phyloP scores from a whole-genome alignment of 1,140 invertebrate species.

The Catajapyx aquilonaris region DNA sequence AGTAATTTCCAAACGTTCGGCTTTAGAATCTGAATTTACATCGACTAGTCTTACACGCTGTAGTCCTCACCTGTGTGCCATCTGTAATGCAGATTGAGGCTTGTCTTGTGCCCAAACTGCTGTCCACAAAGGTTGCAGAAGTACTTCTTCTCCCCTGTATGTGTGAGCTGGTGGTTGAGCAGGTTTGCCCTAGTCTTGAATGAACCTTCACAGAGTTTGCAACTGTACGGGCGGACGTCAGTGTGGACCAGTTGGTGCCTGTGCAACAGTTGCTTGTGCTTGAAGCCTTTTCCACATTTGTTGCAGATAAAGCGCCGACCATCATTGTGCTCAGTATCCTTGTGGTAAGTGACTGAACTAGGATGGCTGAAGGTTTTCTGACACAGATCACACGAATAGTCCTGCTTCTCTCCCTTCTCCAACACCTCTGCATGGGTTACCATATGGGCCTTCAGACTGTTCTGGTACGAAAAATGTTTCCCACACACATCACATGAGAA shows the following conservation, averaged over 20 bases:
- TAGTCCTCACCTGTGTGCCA: slow-evolving; percentile 26
- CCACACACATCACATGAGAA: slow-evolving; percentile 32
- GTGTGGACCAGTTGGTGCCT: slow-evolving; percentile 43
- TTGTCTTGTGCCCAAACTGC: slow-evolving; percentile 47
- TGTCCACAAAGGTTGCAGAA: slow-evolving; percentile 54
- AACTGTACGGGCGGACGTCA: slow-evolving; percentile 10
- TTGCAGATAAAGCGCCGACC: slow-evolving; percentile 39
- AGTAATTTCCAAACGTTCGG: too few species aligned
- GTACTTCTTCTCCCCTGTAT: slow-evolving; percentile 47
- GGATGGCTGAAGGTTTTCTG: slow-evolving; percentile 39
- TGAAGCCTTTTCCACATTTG: slow-evolving; percentile 44
- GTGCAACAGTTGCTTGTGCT: slow-evolving; percentile 42
- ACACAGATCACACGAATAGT: slow-evolving; percentile 40
- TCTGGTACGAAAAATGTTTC: slow-evolving; percentile 29
- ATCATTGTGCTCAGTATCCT: slow-evolving; percentile 41
- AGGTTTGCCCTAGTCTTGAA: slow-evolving; percentile 52
- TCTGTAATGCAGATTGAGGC: slow-evolving; percentile 38
- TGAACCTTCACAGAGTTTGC: slow-evolving; percentile 28
- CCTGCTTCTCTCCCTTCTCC: slow-evolving; percentile 10
- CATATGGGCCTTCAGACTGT: slow-evolving; percentile 31
- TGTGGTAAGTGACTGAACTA: slow-evolving; percentile 45
- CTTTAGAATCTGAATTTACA: too few species aligned
- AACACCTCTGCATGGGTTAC: slow-evolving; percentile 22
- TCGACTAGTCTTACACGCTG: too few species aligned
- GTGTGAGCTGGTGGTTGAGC: slow-evolving; percentile 40